Conservation (phyloP, 2,113 vertebrate species). For the Carassius carassius region DNA sequence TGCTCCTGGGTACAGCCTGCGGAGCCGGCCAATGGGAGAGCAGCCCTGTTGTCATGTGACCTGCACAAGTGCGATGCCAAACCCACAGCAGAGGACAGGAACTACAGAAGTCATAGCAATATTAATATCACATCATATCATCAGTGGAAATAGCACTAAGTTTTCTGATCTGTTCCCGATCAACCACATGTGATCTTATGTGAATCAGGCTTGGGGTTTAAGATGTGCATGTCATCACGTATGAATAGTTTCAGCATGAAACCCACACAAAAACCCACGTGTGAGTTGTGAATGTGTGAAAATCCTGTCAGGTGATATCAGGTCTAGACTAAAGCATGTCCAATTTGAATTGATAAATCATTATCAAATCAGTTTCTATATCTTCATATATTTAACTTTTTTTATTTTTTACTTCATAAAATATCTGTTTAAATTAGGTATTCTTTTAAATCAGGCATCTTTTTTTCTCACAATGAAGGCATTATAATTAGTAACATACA, state of each 20-base stretch:
- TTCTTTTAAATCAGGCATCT: no score
- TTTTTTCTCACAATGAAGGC: no score
- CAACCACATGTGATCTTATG: background rate
- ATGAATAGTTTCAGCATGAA: background rate
- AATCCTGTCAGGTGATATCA: background rate
- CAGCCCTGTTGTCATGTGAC: conserved; percentile 50
- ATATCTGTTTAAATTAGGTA: background rate
- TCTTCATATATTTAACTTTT: background rate
- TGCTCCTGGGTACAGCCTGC: conserved; percentile 42
- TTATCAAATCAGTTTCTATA: background rate
- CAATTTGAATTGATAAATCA: background rate
- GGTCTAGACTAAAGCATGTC: background rate
- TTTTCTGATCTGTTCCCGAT: background rate
- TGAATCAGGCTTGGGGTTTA: background rate
- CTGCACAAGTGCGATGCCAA: conserved; percentile 58
- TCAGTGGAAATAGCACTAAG: background rate
- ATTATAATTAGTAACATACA: no score
- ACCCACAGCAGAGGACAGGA: conserved; percentile 57
- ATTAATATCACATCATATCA: background rate
- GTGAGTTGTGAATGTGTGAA: background rate
- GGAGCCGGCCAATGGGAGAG: conserved; percentile 45
- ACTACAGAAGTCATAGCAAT: conserved; percentile 55
- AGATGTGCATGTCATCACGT: background rate
- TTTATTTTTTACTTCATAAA: background rate
- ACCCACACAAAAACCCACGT: background rate